phyloP scores from a whole-genome alignment of 2,797 vertebrate species.

The Gymnocypris eckloni region DNA sequence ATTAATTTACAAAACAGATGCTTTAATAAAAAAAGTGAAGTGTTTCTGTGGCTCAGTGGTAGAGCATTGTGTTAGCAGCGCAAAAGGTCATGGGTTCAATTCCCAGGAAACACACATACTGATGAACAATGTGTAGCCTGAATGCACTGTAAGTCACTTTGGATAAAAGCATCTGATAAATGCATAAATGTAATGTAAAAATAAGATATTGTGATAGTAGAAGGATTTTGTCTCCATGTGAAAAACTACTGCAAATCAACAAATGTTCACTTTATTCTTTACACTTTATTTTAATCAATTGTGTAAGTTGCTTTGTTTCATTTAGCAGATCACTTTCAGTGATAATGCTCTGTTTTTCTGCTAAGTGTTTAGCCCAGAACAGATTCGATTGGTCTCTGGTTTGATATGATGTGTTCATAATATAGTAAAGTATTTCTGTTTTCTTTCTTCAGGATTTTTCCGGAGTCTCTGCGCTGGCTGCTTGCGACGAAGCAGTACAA shows the following conservation, averaged over 20 bases:
- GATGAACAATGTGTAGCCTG: too few species aligned
- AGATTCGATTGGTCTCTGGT: constrained; percentile 3
- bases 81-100: too few species aligned
- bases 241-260: not conserved
- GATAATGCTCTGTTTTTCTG: not conserved
- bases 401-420: not conserved
- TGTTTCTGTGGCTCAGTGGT: too few species aligned
- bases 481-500: constrained; percentile 94
- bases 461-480: constrained; percentile 97
- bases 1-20: not conserved
- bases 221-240: not conserved
- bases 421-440: constrained; percentile 41
- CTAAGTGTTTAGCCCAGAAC: not conserved
- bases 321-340: not conserved
- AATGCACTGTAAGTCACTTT: too few species aligned
- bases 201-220: not conserved
- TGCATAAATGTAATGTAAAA: too few species aligned
- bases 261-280: not conserved
- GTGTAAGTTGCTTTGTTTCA: not conserved
- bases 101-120: too few species aligned
- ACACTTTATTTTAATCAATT: not conserved
- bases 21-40: not conserved
- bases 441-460: constrained; percentile 86
- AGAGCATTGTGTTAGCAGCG: too few species aligned
- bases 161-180: too few species aligned